These are phyloP conservation scores for Alauda arvensis DNA, from an alignment of 2,797 vertebrate genomes.

Conservation along the genomic window DNA sequence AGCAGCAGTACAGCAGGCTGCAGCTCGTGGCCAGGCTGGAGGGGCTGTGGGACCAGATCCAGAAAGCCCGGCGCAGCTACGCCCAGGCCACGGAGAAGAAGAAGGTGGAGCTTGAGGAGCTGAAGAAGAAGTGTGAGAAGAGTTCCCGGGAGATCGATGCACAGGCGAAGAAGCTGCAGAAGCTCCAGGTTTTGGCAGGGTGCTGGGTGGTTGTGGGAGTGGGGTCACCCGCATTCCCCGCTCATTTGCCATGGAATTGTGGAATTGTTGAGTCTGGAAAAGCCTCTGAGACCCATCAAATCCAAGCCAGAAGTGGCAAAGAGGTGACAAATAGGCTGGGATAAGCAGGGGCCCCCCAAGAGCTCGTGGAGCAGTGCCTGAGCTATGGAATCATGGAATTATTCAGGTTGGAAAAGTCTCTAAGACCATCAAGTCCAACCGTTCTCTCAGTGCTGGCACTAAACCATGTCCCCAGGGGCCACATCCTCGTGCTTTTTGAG, in stretches of 20 bases:
- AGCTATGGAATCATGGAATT: neutral
- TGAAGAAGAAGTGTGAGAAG: constrained; percentile 70
- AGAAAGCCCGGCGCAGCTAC: constrained; percentile 62
- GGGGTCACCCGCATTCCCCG: fast-evolving
- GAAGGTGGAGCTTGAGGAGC: constrained; percentile 45
- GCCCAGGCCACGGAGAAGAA: constrained; percentile 61
- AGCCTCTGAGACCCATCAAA: neutral
- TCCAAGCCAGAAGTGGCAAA: fast-evolving
- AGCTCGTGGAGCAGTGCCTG: neutral
- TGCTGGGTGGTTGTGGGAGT: fast-evolving
- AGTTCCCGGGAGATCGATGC: constrained; percentile 72
- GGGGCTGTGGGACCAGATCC: constrained; percentile 72
- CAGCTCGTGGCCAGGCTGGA: constrained; percentile 67
- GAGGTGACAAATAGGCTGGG: neutral
- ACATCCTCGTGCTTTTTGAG: neutral
- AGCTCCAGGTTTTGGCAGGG: constrained; percentile 70
- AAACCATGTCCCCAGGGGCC: neutral
- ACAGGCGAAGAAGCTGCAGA: constrained; percentile 76
- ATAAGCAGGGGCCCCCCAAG: neutral
- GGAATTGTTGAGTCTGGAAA: neutral
- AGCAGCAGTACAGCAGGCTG: constrained; percentile 71
- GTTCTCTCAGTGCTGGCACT: neutral
- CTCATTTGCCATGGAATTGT: neutral
- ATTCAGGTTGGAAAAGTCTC: neutral
- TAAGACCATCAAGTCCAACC: neutral